Evolutionary conservation across 2,113 vertebrate species (phyloP).

Genomic region (Eptatretus burgeri): DNA sequence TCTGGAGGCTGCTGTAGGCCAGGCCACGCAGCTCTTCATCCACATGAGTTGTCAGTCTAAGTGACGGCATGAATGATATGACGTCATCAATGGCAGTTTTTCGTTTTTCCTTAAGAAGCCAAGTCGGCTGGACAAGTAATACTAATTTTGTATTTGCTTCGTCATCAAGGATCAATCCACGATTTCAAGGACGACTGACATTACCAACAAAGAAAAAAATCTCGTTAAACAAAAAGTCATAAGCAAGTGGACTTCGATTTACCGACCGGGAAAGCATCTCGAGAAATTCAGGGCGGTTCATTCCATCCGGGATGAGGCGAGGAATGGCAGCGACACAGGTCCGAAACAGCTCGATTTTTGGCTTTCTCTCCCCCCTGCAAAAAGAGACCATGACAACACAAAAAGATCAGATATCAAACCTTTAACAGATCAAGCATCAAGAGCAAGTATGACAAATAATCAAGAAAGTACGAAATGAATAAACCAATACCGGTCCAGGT

Average conservation of each 20-base stretch:
- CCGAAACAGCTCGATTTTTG: constrained; percentile 87
- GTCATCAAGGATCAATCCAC: no score
- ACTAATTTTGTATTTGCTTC: no score
- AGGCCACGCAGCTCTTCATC: constrained; percentile 91
- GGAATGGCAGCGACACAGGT: constrained; percentile 90
- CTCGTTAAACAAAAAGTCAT: no score
- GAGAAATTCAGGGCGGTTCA: constrained; percentile 85
- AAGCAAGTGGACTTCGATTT: no score
- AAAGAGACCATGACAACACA: constrained; percentile 3
- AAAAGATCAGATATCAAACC: no score
- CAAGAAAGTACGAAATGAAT: not conserved
- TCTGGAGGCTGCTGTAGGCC: constrained; percentile 85
- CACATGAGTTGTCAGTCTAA: constrained; percentile 85
- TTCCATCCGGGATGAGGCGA: constrained; percentile 73
- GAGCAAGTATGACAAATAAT: not conserved
- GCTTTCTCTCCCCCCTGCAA: constrained; percentile 70
- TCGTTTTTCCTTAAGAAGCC: no score
- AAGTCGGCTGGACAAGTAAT: no score
- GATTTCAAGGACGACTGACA: no score
- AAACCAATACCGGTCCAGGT: not conserved
- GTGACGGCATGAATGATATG: not conserved
- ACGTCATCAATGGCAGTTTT: no score
- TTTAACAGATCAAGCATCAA: not conserved
- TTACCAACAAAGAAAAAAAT: no score
- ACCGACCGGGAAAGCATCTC: constrained; percentile 68